phyloP scores from a whole-genome alignment of 2,113 vertebrate species.

The Pluvianellus socialis region DNA sequence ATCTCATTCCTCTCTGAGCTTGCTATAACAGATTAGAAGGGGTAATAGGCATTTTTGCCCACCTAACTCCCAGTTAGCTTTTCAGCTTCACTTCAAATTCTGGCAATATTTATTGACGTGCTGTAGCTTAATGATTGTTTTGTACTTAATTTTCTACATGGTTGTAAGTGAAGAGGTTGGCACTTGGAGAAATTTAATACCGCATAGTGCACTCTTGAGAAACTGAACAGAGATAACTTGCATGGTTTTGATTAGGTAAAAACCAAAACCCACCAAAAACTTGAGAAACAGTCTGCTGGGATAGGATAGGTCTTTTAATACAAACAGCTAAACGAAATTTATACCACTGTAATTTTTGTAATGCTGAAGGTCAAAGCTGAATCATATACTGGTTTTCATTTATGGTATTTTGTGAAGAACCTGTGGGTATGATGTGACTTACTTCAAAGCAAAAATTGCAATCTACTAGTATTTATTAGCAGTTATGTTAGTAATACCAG shows the following conservation, averaged over 20 bases:
- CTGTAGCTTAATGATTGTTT: not conserved
- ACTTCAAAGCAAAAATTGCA: not conserved
- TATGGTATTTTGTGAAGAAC: not conserved
- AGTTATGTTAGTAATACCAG: not conserved
- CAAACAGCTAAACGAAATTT: not conserved
- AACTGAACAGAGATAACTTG: not conserved
- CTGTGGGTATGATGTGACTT: not conserved
- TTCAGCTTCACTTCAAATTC: not conserved
- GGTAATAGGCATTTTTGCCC: not conserved
- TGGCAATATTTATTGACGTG: not conserved
- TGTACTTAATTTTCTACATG: not conserved
- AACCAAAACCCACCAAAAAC: not conserved
- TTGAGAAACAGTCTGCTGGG: not conserved
- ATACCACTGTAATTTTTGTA: not conserved
- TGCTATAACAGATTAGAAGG: not conserved
- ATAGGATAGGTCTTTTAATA: not conserved
- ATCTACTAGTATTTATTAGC: not conserved
- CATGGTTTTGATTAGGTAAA: not conserved
- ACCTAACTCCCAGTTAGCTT: not conserved
- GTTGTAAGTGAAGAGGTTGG: not conserved
- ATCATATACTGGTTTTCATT: not conserved
- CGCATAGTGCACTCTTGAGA: not conserved
- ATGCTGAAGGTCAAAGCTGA: not conserved
- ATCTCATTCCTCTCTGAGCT: not conserved
- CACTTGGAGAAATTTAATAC: not conserved